Evolutionary conservation across 2,888 invertebrate genomes (phyloP).

Genomic region (Drosophila neotestacea): DNA sequence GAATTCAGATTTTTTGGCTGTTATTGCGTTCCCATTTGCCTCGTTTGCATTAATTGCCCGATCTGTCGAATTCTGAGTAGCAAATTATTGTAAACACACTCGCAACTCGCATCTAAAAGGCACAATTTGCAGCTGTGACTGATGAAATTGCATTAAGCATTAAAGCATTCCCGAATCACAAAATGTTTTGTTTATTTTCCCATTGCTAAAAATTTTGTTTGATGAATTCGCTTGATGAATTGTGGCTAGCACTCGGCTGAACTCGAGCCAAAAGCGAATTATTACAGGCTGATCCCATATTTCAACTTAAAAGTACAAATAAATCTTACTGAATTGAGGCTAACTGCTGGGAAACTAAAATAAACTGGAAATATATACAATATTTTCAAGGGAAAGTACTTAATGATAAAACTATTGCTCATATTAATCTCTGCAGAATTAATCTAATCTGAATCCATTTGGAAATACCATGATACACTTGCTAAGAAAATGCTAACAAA

Average conservation of each 20-base stretch:
- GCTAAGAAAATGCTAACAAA: no score
- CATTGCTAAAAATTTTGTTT: constrained; percentile 53
- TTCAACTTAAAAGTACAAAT: constrained; percentile 20
- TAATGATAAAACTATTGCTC: background rate
- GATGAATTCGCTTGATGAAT: constrained; percentile 62
- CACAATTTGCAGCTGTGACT: constrained; percentile 45
- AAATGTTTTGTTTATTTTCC: constrained; percentile 65
- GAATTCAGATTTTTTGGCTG: constrained; percentile 27
- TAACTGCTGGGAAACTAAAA: constrained; percentile 2
- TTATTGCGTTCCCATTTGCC: constrained; percentile 39
- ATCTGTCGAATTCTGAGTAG: constrained; percentile 54
- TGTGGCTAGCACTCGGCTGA: constrained; percentile 9
- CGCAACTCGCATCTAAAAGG: constrained; percentile 13
- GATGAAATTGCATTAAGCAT: constrained; percentile 53
- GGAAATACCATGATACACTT: no score
- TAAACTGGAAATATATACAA: background rate
- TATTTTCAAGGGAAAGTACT: background rate
- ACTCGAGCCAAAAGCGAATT: constrained; percentile 1
- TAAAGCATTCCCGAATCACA: constrained; percentile 60
- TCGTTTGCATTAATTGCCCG: constrained; percentile 42
- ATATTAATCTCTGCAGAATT: background rate
- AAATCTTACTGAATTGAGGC: constrained; percentile 16
- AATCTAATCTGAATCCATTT: background rate
- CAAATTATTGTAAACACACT: constrained; percentile 62
- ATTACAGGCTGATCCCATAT: constrained; percentile 19